Evolutionary conservation across 2,113 vertebrate genomes (phyloP).

Genomic region (Myiozetetes cayanensis): DNA sequence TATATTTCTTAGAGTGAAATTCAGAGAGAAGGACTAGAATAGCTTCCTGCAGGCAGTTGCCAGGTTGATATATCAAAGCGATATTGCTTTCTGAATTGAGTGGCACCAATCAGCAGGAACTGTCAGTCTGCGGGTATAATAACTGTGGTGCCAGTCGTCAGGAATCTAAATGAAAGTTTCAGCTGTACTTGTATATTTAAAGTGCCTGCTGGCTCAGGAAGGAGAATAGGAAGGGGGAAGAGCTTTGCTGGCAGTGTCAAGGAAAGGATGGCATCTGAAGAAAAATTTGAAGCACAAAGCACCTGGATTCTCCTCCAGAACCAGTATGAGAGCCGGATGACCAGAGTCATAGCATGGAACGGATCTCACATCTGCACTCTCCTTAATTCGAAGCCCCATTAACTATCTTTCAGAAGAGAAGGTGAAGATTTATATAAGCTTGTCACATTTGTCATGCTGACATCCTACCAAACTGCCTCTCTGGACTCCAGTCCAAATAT

Average conservation of each 20-base stretch:
- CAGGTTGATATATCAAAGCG: constrained; percentile 49
- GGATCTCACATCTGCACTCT: neutral
- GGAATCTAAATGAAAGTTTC: constrained; percentile 54
- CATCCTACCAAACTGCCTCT: neutral
- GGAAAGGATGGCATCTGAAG: neutral
- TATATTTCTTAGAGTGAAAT: constrained; percentile 41
- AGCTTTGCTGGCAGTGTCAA: neutral
- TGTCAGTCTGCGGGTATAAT: constrained; percentile 60
- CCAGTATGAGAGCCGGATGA: neutral
- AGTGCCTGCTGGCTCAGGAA: neutral
- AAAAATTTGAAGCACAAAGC: neutral
- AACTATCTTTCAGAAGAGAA: neutral
- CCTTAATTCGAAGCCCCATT: neutral
- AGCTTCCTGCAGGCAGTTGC: constrained; percentile 58
- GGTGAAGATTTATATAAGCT: neutral
- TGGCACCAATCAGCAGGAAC: constrained; percentile 61
- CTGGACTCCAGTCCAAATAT: constrained; percentile 7
- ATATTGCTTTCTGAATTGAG: constrained; percentile 64
- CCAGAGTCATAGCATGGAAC: neutral
- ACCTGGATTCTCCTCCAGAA: neutral
- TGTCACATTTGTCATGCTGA: constrained; percentile 6
- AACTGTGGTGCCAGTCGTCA: constrained; percentile 54
- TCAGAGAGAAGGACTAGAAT: constrained; percentile 58
- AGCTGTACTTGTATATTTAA: constrained; percentile 32
- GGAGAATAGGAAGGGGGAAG: neutral